Base-by-base conservation (phyloP, 2,888 invertebrate genomes). In the Heteromurus nitidus region DNA sequence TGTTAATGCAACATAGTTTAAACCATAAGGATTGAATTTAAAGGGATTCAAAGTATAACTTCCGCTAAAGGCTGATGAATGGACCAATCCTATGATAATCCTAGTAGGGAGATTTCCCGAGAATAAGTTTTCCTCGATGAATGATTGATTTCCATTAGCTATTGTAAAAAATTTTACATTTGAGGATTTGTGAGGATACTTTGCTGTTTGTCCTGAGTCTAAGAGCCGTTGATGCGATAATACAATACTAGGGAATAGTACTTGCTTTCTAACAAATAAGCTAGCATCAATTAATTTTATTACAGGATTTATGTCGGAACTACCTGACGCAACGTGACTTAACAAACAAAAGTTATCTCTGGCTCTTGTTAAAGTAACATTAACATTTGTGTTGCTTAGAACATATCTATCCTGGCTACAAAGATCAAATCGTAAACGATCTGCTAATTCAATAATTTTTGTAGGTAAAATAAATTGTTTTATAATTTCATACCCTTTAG, bases 81-180 rank as follows among this genome's bases (percentile, higher is more conserved):
- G 58, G 0, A 87, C 85, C 24, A 88, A 87, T 3, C 87, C 88
- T 3, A 88, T 60, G 20, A 88, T 84, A 11, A 88, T 80, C 62
- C 87, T 76, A 70, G 87, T 87, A 0, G 88, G 88, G 28, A 88
- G 70, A 65, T 87, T 86, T 0, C 88, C 88, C 5, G 87, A 60
- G 70, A 88, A 88, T 9, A 88, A 58, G 65, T 88, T 88, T 77
- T 89, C 88, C 47, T 88, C 77, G 5, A 85, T 86, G 65, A 88
- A 87, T 11, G 85, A 86, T 55, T 86, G 86, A n/a, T 87, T 82
- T 7, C 84, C 84, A 18, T 26, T 16, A 0, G 84, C 83, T 9
- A 88, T 81, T 1, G 84, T 85, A 47, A 83, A 85, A 0, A 70
- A 65, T 77, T 86, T 85, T 0, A 86, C 65, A 50, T 86, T 72